These are phyloP conservation scores for Ardeotis arabs DNA, from an alignment of 2,113 vertebrate genomes.

Conservation along the genomic window DNA sequence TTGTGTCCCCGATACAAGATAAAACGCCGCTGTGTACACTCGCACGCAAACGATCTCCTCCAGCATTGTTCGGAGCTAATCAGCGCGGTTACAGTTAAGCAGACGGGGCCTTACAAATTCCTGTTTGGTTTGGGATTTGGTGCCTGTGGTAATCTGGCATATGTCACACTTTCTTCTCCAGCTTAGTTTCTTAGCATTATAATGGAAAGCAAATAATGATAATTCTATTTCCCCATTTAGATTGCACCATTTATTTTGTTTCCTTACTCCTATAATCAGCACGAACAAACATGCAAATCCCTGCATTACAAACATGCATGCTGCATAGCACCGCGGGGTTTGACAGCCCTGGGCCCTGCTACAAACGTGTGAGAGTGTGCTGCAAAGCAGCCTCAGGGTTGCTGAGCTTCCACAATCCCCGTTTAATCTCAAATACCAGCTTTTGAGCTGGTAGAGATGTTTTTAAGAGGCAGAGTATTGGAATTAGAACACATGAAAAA, in stretches of 20 bases:
- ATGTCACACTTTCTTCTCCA: background rate
- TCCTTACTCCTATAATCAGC: too few relatives aligned
- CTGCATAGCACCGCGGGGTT: accelerated
- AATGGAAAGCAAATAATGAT: background rate
- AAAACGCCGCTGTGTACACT: background rate
- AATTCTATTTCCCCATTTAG: background rate
- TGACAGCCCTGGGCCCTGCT: background rate
- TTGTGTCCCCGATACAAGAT: background rate
- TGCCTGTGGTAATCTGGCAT: background rate
- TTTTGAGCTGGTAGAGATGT: background rate
- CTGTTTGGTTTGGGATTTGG: background rate
- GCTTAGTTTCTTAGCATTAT: background rate
- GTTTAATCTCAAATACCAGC: background rate
- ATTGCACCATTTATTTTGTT: background rate
- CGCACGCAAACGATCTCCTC: background rate
- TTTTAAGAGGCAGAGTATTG: background rate
- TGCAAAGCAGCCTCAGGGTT: background rate
- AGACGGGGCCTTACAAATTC: background rate
- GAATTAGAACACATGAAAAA: background rate
- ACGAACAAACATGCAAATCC: background rate
- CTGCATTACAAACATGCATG: background rate
- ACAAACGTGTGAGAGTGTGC: background rate
- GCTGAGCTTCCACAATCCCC: background rate
- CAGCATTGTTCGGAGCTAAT: background rate
- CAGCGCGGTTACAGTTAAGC: background rate